Evolutionary conservation across 1,140 invertebrate genomes (phyloP).

Genomic region (Pseudomyrmex cubaensis): DNA sequence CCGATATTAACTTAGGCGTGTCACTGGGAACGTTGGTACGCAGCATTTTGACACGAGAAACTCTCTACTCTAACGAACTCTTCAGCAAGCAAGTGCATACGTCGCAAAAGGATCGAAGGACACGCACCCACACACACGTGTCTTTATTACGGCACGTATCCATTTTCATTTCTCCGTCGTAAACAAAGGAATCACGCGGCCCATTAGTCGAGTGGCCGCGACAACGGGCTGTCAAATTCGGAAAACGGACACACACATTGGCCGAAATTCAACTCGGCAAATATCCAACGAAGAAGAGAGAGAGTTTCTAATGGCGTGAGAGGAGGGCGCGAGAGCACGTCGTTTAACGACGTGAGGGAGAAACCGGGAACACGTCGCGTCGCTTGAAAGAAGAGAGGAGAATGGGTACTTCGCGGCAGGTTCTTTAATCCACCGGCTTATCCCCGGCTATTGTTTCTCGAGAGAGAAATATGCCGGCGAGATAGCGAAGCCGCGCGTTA

Average conservation of each 20-base stretch:
- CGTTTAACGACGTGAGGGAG: neutral
- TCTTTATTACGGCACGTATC: neutral
- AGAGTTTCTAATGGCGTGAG: slow-evolving; percentile 59
- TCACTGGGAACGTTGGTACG: neutral
- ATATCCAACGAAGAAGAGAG: slow-evolving; percentile 65
- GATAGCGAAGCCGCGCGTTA: slow-evolving; percentile 10
- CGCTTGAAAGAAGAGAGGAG: neutral
- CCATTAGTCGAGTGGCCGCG: slow-evolving; percentile 61
- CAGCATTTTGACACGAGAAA: neutral
- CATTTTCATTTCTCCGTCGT: slow-evolving; percentile 52
- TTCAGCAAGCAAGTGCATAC: neutral
- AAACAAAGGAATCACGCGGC: slow-evolving; percentile 63
- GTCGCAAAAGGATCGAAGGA: neutral
- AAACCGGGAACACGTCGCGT: slow-evolving; percentile 1
- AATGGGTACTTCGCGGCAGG: neutral
- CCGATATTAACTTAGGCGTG: slow-evolving; percentile 27
- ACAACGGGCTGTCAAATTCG: slow-evolving; percentile 59
- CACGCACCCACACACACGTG: too few species aligned
- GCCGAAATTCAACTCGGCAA: slow-evolving; percentile 71
- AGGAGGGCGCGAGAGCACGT: slow-evolving; percentile 36
- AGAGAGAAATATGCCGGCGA: slow-evolving; percentile 8
- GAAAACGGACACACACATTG: slow-evolving; percentile 66
- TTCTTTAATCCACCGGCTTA: slow-evolving; percentile 56
- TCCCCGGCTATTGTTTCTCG: slow-evolving; percentile 31
- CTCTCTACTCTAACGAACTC: neutral